Conservation (phyloP, 35 echinoderm and acorn worm genomes). For the Lytechinus pictus region DNA sequence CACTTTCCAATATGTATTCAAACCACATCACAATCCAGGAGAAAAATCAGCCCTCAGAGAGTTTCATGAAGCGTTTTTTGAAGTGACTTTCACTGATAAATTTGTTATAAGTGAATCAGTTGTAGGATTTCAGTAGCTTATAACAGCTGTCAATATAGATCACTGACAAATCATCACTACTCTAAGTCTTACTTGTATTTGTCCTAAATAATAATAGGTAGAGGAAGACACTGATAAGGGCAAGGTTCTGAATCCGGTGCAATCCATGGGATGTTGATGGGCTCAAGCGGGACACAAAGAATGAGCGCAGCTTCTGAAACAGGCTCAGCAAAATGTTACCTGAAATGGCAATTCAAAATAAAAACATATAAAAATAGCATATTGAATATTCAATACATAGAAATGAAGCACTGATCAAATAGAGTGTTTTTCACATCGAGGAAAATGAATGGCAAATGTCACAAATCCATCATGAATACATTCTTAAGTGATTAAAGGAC, state of each 20-base stretch:
- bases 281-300: slow-evolving; percentile 41
- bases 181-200: slow-evolving; percentile 5
- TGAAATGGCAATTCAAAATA: not conserved
- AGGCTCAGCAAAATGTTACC: slow-evolving; percentile 34
- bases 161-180: too few species aligned
- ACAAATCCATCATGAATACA: too few species aligned
- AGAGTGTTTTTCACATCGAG: not conserved
- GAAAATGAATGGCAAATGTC: too few species aligned
- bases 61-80: too few species aligned
- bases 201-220: slow-evolving; percentile 45
- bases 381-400: not conserved
- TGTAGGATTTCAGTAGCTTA: too few species aligned
- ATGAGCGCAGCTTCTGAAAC: slow-evolving; percentile 43
- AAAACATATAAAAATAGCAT: not conserved
- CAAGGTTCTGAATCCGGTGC: slow-evolving; percentile 52
- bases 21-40: too few species aligned
- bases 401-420: not conserved
- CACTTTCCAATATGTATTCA: too few species aligned
- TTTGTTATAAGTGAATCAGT: too few species aligned
- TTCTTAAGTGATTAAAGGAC: too few species aligned
- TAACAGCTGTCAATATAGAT: too few species aligned
- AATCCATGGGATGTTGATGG: not conserved
- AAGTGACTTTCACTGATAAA: too few species aligned
- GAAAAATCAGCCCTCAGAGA: too few species aligned
- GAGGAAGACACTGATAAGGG: slow-evolving; percentile 49